phyloP scores from a whole-genome alignment of 2,113 vertebrate species.

The Neotragus pygmaeus region DNA sequence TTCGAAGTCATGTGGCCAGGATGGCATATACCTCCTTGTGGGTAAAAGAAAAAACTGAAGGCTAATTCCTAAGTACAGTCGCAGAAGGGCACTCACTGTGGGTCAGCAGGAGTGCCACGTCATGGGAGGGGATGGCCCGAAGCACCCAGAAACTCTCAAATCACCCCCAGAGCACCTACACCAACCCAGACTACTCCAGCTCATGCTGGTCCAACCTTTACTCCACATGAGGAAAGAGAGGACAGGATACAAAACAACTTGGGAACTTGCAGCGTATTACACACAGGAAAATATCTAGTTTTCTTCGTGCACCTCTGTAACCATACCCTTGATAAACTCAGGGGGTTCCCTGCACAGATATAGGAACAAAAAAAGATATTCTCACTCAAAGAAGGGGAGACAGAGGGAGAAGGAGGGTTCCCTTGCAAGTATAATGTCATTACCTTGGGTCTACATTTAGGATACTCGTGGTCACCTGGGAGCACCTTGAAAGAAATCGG shows the following conservation, averaged over 20 bases:
- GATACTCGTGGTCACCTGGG: constrained; percentile 96
- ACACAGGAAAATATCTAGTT: neutral
- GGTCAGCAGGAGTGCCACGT: neutral
- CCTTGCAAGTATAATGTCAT: neutral
- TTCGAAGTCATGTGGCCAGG: neutral
- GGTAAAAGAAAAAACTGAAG: neutral
- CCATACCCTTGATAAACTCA: neutral
- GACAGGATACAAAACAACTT: neutral
- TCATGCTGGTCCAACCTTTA: neutral
- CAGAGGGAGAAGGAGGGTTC: neutral
- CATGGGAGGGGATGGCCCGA: neutral
- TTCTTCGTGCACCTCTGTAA: neutral
- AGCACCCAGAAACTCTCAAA: neutral
- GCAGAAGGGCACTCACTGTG: accelerated
- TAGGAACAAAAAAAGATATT: neutral
- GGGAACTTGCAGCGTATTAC: neutral
- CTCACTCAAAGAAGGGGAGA: neutral
- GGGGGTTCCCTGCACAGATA: neutral
- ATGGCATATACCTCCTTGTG: neutral
- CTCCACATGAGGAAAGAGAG: neutral
- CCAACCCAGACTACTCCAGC: neutral
- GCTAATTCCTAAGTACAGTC: neutral
- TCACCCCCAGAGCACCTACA: neutral
- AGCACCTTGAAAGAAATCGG: constrained; percentile 99
- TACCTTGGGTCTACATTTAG: constrained; percentile 98